These are phyloP conservation scores for Poecile montanus DNA, from an alignment of 2,797 vertebrate species.

Conservation along the genomic window DNA sequence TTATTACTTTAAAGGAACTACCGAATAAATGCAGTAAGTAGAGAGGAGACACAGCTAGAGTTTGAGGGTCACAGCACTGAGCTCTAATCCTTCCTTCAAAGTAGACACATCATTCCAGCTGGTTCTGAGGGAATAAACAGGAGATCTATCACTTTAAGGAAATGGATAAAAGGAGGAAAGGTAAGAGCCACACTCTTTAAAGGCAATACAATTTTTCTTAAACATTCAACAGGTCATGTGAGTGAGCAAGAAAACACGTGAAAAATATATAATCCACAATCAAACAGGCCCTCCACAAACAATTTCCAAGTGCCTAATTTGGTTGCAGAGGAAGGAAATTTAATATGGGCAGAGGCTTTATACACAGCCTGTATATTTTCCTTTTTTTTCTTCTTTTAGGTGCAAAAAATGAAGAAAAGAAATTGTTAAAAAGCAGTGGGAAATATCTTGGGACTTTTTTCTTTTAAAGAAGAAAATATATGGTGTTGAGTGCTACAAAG, in stretches of 20 bases:
- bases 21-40: background rate
- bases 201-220: background rate
- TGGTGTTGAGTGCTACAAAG: background rate
- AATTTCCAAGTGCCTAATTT: background rate
- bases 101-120: background rate
- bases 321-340: background rate
- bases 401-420: background rate
- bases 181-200: background rate
- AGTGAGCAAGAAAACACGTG: background rate
- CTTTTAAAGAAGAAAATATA: background rate
- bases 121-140: background rate
- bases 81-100: slow-evolving; percentile 20
- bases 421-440: background rate
- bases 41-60: background rate
- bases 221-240: background rate
- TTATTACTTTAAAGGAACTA: slow-evolving; percentile 8
- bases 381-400: background rate
- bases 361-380: background rate
- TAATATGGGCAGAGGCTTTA: background rate
- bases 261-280: background rate
- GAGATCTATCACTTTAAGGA: background rate
- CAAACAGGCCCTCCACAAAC: background rate
- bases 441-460: background rate
- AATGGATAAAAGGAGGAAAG: background rate
- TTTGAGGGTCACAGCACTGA: background rate